Evolutionary conservation across 2,113 vertebrate genomes (phyloP).

Genomic region (Aix galericulata): DNA sequence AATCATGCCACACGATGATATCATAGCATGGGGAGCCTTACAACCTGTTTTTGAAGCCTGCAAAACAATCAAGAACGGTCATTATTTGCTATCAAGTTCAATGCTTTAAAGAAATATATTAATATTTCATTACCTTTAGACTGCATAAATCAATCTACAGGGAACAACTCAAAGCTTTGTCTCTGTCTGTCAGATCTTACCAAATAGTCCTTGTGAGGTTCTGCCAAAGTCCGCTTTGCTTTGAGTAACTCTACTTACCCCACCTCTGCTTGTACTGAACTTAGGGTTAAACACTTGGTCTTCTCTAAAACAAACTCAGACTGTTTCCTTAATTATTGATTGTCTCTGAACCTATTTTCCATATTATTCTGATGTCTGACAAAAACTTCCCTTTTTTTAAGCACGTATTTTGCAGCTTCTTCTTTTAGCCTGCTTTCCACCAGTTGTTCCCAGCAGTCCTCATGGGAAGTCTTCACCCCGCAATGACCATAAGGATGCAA

Average conservation of each 20-base stretch:
- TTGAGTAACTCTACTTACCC: not conserved
- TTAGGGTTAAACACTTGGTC: not conserved
- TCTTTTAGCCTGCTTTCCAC: not conserved
- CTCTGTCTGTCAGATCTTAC: not conserved
- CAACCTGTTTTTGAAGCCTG: constrained; percentile 96
- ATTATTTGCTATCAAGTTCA: not conserved
- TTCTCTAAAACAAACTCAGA: not conserved
- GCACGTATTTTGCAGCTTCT: not conserved
- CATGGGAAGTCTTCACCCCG: not conserved
- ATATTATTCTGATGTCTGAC: not conserved
- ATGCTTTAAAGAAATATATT: not conserved
- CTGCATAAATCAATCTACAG: not conserved
- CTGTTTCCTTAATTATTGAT: not conserved
- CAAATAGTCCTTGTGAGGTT: not conserved
- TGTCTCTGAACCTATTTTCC: not conserved
- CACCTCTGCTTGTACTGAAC: not conserved
- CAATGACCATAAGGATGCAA: not conserved
- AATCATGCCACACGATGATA: constrained; percentile 97
- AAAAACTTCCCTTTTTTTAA: not conserved
- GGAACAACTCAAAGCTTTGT: not conserved
- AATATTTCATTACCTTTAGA: not conserved
- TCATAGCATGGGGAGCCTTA: constrained; percentile 97
- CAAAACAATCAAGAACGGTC: constrained; percentile 14
- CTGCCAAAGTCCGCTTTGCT: not conserved
- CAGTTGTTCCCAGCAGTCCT: not conserved